These are phyloP conservation scores for Thripadectes ignobilis DNA, from an alignment of 2,797 vertebrate species.

Conservation along the genomic window DNA sequence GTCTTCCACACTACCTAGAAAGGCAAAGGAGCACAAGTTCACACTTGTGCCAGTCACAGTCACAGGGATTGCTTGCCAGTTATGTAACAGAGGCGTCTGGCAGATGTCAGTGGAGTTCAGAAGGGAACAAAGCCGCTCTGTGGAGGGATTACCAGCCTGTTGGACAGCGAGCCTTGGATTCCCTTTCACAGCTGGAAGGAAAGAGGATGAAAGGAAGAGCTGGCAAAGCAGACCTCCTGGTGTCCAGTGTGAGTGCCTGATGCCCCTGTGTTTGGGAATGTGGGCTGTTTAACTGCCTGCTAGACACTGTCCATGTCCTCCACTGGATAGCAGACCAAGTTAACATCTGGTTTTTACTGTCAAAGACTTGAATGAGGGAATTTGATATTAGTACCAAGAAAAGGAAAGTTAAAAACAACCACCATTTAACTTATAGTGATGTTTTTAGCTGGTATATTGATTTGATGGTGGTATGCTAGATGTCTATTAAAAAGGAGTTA, in stretches of 20 bases:
- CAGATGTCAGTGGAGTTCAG: background rate
- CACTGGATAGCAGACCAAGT: background rate
- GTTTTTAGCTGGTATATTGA: background rate
- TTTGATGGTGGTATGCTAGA: background rate
- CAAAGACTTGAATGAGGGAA: background rate
- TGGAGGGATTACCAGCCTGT: background rate
- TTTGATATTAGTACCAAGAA: background rate
- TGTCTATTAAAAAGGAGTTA: background rate
- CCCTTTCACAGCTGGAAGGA: background rate
- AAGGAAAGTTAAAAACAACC: background rate
- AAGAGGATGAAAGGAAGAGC: background rate
- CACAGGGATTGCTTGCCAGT: background rate
- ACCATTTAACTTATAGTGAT: background rate
- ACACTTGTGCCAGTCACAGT: background rate
- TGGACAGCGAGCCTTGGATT: background rate
- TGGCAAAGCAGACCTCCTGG: background rate
- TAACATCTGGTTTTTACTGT: background rate
- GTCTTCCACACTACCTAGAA: background rate
- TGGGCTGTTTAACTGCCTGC: background rate
- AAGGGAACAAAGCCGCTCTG: background rate
- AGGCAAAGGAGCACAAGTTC: background rate
- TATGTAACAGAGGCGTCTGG: background rate
- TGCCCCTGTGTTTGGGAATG: rapidly evolving
- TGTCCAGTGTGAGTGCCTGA: rapidly evolving
- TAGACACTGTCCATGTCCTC: background rate